phyloP scores from a whole-genome alignment of 2,888 invertebrate species.

The Gastracanthus pulcherrimus region DNA sequence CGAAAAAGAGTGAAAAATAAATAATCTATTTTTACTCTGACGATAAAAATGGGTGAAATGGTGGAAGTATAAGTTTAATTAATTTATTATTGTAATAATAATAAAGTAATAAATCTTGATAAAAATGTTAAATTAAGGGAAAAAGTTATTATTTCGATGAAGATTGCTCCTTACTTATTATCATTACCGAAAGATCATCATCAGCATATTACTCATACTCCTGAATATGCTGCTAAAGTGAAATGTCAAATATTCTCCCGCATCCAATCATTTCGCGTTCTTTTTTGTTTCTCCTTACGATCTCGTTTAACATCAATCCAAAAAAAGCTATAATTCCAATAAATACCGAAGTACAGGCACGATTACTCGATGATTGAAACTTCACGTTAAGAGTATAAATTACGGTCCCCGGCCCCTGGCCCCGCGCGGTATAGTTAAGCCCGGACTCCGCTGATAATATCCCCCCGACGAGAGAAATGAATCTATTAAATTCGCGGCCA shows the following conservation, averaged over 20 bases:
- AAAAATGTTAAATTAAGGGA: too few relatives aligned
- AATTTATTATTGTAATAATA: too few relatives aligned
- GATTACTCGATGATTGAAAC: constrained; percentile 54
- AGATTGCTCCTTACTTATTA: too few relatives aligned
- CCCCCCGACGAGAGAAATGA: constrained; percentile 40
- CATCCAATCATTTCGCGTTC: too few relatives aligned
- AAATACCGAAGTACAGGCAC: constrained; percentile 40
- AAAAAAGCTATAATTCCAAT: constrained; percentile 46
- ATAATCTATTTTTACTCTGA: too few relatives aligned
- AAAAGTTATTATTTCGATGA: too few relatives aligned
- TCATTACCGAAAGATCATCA: too few relatives aligned
- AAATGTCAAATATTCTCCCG: constrained; percentile 19
- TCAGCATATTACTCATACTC: too few relatives aligned
- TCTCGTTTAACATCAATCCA: not conserved
- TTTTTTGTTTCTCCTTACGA: not conserved
- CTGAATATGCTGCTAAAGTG: not conserved
- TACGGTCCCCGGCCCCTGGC: constrained; percentile 9
- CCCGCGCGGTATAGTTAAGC: constrained; percentile 15
- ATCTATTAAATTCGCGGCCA: constrained; percentile 52
- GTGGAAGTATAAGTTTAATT: too few relatives aligned
- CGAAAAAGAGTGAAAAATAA: too few relatives aligned
- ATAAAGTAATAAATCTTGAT: too few relatives aligned
- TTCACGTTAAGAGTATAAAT: constrained; percentile 45
- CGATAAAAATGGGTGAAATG: too few relatives aligned
- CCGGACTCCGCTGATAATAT: constrained; percentile 30